These are phyloP conservation scores for Thelaira solivaga DNA, from an alignment of 2,888 invertebrate species.

Conservation along the genomic window DNA sequence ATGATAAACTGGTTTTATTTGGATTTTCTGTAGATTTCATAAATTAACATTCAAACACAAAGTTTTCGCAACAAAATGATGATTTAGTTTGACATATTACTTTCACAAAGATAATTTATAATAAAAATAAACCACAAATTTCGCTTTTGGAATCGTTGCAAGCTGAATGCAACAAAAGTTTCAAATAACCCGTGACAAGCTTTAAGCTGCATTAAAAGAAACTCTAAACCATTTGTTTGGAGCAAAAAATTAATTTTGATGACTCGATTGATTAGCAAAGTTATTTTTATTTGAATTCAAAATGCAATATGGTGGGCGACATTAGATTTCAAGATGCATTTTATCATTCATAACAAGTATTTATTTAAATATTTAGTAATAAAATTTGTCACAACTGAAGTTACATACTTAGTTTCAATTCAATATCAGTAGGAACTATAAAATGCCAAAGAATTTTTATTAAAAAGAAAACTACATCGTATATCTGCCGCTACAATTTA, in stretches of 20 bases:
- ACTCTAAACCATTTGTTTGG: constrained; percentile 11
- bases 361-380: no score
- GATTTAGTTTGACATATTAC: constrained; percentile 55
- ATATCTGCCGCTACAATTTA: no score
- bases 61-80: constrained; percentile 36
- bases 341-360: no score
- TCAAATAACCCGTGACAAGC: constrained; percentile 25
- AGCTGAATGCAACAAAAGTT: constrained; percentile 31
- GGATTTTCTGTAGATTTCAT: background rate
- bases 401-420: no score
- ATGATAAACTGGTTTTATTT: constrained; percentile 56
- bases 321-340: constrained; percentile 1
- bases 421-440: no score
- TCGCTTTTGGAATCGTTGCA: constrained; percentile 11
- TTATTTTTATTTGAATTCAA: background rate
- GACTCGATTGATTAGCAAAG: background rate
- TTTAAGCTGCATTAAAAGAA: constrained; percentile 8
- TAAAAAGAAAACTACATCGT: no score
- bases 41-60: no score
- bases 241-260: background rate
- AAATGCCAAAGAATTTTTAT: no score
- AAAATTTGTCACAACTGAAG: no score
- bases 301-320: background rate
- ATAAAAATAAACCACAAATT: background rate
- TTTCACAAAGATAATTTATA: constrained; percentile 47